A percentile compares a stretch with the other conserved stretches of the same genome.
Conservation (phyloP, 2,113 vertebrate species). For the Halcyon malimbica region DNA sequence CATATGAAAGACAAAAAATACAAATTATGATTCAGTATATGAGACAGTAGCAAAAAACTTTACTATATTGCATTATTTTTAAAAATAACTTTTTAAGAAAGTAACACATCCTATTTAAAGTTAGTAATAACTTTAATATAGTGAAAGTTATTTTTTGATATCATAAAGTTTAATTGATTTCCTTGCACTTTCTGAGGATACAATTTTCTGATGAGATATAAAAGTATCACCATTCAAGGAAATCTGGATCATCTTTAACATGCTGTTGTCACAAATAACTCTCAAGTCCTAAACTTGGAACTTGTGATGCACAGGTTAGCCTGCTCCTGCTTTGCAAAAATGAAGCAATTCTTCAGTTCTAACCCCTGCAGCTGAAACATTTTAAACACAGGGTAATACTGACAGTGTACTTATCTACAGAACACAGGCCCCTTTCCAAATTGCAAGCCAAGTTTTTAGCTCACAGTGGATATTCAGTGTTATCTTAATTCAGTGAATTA, state of each 20-base stretch:
- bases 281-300: background rate
- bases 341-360: slow-evolving; percentile 19
- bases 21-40: background rate
- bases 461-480: background rate
- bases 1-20: background rate
- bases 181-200: background rate
- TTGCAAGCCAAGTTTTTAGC: background rate
- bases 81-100: background rate
- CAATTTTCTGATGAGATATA: background rate
- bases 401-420: slow-evolving; percentile 14
- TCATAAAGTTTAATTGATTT: background rate
- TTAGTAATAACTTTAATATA: no score
- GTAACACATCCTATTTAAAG: background rate
- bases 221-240: background rate
- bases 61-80: background rate
- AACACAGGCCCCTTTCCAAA: background rate
- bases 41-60: background rate
- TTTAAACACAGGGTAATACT: slow-evolving; percentile 33
- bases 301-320: background rate
- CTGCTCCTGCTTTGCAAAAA: background rate
- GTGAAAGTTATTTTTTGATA: no score
- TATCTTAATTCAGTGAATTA: slow-evolving; percentile 44
- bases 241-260: background rate
- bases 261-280: background rate
- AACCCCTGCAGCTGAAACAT: background rate